Conservation (phyloP, 92 coral and sea anemone species). For the Zoanthus sociatus region DNA sequence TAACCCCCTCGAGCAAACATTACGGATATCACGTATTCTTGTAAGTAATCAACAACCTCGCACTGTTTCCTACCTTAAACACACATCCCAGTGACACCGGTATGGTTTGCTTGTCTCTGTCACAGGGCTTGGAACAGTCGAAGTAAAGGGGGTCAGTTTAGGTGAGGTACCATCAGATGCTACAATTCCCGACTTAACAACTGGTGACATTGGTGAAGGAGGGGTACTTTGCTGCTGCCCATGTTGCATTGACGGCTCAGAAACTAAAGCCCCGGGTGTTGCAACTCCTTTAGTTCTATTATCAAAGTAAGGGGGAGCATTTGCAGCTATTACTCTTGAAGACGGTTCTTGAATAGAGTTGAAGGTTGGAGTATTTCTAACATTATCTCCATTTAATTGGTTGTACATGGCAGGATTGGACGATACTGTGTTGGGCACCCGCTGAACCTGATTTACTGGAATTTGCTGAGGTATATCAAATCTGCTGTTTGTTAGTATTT, state of each 20-base stretch:
- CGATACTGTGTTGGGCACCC: background rate
- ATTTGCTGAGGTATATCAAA: background rate
- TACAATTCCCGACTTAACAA: conserved; percentile 29
- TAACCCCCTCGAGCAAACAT: background rate
- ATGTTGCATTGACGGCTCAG: conserved; percentile 58
- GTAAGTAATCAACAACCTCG: background rate
- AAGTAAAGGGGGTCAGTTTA: conserved; percentile 33
- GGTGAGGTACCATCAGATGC: conserved; percentile 19
- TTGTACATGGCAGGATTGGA: conserved; percentile 8
- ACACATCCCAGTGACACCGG: conserved; percentile 83
- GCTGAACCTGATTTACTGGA: conserved; percentile 27
- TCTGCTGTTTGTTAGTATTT: conserved; percentile 14
- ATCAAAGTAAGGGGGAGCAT: conserved; percentile 60
- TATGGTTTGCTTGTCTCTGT: conserved; percentile 68
- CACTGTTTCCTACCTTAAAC: conserved; percentile 62
- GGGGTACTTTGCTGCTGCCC: conserved; percentile 58
- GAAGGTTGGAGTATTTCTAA: conserved; percentile 13
- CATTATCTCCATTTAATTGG: conserved; percentile 38
- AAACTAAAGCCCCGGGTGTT: conserved; percentile 68
- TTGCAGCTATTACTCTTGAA: conserved; percentile 40
- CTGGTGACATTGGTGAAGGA: conserved; percentile 48
- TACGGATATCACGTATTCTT: too few relatives aligned
- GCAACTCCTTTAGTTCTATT: conserved; percentile 66
- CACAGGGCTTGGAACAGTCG: conserved; percentile 42
- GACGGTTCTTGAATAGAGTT: conserved; percentile 16